A percentile compares a stretch with the other conserved stretches of the same genome.
Evolutionary conservation across 2,888 invertebrate genomes (phyloP).

Genomic region (Pollenia labialis): DNA sequence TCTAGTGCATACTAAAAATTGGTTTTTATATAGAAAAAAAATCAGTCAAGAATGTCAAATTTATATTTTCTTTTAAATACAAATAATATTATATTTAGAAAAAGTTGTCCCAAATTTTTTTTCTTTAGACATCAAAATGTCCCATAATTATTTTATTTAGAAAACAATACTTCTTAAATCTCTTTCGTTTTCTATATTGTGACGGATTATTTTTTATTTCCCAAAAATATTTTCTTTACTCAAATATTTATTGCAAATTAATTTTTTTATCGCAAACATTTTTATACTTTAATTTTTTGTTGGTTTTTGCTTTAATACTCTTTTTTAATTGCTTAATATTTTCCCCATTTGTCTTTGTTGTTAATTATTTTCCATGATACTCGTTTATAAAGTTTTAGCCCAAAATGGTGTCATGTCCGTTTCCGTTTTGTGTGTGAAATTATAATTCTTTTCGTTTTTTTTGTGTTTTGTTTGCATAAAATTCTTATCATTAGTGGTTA

Average conservation of each 20-base stretch:
- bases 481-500: slow-evolving; percentile 61
- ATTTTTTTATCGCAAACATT: not conserved
- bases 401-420: slow-evolving; percentile 68
- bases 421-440: slow-evolving; percentile 59
- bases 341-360: slow-evolving; percentile 50
- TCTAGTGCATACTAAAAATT: too few species aligned
- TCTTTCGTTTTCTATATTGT: too few species aligned
- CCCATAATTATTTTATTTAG: too few species aligned
- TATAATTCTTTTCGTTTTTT: slow-evolving; percentile 24
- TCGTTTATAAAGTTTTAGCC: slow-evolving; percentile 46
- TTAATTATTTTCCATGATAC: slow-evolving; percentile 61
- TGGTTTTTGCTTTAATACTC: not conserved
- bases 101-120: too few species aligned
- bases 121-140: too few species aligned
- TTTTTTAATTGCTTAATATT: slow-evolving; percentile 27
- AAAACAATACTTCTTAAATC: too few species aligned
- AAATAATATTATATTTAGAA: too few species aligned
- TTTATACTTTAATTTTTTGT: not conserved
- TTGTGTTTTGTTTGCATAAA: slow-evolving; percentile 23
- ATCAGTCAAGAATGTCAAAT: too few species aligned
- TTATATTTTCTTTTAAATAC: too few species aligned
- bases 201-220: too few species aligned
- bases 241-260: not conserved
- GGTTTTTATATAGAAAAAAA: too few species aligned
- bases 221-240: too few species aligned